Conservation (phyloP, 2,113 vertebrate genomes). For the Vireo altiloquus region DNA sequence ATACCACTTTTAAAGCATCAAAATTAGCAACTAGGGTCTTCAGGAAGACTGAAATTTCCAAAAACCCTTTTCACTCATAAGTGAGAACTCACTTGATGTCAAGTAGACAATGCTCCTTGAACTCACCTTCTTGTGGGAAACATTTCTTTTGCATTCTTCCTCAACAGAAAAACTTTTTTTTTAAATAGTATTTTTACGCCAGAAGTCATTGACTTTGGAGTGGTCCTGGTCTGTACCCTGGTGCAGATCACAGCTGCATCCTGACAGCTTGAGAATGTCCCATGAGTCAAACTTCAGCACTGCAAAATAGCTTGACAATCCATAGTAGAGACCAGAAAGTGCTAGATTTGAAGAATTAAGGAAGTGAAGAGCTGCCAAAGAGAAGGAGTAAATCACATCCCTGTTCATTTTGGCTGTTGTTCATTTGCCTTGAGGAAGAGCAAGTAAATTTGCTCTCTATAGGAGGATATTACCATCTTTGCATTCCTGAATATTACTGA, state of each 20-base stretch:
- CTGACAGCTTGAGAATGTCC: background rate
- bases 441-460: background rate
- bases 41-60: background rate
- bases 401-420: background rate
- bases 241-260: background rate
- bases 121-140: background rate
- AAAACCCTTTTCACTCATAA: background rate
- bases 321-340: background rate
- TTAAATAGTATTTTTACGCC: background rate
- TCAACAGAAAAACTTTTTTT: background rate
- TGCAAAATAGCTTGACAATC: background rate
- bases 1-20: background rate
- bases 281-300: background rate
- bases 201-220: background rate
- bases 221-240: background rate
- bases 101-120: background rate
- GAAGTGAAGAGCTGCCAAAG: constrained; percentile 1
- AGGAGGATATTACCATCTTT: background rate
- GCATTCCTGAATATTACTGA: constrained; percentile 3
- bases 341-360: background rate
- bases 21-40: background rate
- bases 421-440: constrained; percentile 34
- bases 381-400: background rate
- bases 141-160: background rate
- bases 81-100: background rate